These are phyloP conservation scores for Pitta sordida DNA, from an alignment of 2,113 vertebrate genomes.

Conservation along the genomic window DNA sequence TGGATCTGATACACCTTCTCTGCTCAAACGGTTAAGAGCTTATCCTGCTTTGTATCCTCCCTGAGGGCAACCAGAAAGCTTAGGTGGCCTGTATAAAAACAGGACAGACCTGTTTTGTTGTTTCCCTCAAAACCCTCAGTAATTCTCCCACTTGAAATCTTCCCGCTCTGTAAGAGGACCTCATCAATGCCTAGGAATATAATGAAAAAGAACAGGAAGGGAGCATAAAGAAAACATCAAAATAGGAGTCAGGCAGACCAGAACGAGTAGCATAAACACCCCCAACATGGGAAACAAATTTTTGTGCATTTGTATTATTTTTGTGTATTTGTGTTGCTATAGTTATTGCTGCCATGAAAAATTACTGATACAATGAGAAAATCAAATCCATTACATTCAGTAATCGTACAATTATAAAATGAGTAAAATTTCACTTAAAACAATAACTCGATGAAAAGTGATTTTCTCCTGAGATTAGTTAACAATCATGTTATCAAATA, in stretches of 20 bases:
- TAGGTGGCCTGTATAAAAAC: background rate
- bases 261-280: background rate
- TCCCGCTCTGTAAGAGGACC: background rate
- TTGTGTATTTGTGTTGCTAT: background rate
- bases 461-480: background rate
- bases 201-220: background rate
- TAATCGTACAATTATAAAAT: background rate
- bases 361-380: background rate
- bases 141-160: background rate
- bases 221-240: background rate
- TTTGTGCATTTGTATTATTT: background rate
- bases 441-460: background rate
- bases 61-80: background rate
- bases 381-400: background rate
- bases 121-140: background rate
- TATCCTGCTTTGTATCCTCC: background rate
- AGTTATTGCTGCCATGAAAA: background rate
- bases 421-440: conserved; percentile 32
- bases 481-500: background rate
- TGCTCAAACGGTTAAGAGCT: background rate
- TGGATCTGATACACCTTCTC: background rate
- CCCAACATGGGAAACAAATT: background rate
- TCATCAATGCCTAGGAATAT: background rate
- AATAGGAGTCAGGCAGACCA: background rate
- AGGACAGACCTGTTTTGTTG: background rate